Percentiles rank a stretch among this genome's conserved stretches.
Conservation (phyloP, 1,140 invertebrate species). For the Protaetia brevitarsis region DNA sequence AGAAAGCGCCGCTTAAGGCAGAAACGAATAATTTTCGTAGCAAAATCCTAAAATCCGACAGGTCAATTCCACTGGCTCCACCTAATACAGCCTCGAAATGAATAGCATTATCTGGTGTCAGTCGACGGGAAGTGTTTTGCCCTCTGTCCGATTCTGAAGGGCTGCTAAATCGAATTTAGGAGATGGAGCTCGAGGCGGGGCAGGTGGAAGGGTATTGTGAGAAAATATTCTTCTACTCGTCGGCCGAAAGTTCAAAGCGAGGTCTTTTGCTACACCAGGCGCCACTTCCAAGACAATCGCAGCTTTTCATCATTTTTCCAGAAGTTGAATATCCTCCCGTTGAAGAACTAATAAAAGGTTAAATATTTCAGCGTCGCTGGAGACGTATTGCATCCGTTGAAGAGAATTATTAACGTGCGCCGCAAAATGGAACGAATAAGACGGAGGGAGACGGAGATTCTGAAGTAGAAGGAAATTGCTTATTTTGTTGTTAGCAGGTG, state of each 20-base stretch:
- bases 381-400: background rate
- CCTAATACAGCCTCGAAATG: constrained; percentile 7
- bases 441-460: too few relatives aligned
- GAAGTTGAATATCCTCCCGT: background rate
- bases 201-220: background rate
- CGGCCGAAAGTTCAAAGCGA: background rate
- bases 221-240: background rate
- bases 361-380: background rate
- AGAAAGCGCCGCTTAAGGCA: too few relatives aligned
- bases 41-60: constrained; percentile 1
- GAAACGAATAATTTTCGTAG: background rate
- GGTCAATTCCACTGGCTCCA: constrained; percentile 10
- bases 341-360: background rate
- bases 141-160: constrained; percentile 9
- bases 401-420: background rate
- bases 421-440: too few relatives aligned
- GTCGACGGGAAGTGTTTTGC: constrained; percentile 4
- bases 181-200: background rate
- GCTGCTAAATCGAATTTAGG: background rate
- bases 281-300: background rate
- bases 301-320: background rate
- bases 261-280: background rate
- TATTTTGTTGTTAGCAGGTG: constrained; percentile 4
- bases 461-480: constrained; percentile 10
- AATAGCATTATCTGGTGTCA: constrained; percentile 15